A percentile compares a stretch with the other conserved stretches of the same genome.
phyloP scores from a whole-genome alignment of 2,113 vertebrate species.

The Neoarius graeffei region DNA sequence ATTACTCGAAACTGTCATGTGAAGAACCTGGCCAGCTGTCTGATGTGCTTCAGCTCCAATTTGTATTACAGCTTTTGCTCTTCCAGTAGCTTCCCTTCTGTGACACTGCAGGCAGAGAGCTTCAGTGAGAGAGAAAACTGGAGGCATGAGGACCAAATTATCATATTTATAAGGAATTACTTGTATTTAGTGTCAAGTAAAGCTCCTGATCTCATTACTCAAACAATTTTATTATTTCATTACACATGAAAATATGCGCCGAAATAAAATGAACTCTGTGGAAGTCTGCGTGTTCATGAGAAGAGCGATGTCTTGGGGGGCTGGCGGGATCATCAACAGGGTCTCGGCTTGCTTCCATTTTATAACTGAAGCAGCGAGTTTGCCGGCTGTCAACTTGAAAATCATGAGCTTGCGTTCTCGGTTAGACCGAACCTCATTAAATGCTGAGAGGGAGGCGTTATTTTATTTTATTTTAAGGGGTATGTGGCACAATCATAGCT shows the following conservation, averaged over 20 bases:
- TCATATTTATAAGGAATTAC: conserved; percentile 23
- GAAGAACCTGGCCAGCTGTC: not conserved
- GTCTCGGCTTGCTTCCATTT: not conserved
- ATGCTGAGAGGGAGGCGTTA: not conserved
- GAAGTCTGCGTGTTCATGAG: not conserved
- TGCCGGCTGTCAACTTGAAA: not conserved
- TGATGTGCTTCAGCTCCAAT: not conserved
- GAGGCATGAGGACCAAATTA: conserved; percentile 1
- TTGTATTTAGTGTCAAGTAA: not conserved
- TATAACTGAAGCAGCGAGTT: not conserved
- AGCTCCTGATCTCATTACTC: not conserved
- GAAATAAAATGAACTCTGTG: conserved; percentile 1
- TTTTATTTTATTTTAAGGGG: not conserved
- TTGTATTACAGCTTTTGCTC: not conserved
- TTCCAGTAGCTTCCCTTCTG: not conserved
- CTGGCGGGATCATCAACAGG: not conserved
- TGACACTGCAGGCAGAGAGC: not conserved
- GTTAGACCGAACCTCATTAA: not conserved
- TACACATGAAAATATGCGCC: not conserved
- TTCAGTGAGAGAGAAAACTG: not conserved
- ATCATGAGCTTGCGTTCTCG: not conserved
- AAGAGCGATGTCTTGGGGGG: not conserved
- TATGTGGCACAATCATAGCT: conserved; percentile 5
- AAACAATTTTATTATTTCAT: conserved; percentile 23
- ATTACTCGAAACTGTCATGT: not conserved